phyloP scores from a whole-genome alignment of 2,797 vertebrate genomes.

The Xenops minutus region DNA sequence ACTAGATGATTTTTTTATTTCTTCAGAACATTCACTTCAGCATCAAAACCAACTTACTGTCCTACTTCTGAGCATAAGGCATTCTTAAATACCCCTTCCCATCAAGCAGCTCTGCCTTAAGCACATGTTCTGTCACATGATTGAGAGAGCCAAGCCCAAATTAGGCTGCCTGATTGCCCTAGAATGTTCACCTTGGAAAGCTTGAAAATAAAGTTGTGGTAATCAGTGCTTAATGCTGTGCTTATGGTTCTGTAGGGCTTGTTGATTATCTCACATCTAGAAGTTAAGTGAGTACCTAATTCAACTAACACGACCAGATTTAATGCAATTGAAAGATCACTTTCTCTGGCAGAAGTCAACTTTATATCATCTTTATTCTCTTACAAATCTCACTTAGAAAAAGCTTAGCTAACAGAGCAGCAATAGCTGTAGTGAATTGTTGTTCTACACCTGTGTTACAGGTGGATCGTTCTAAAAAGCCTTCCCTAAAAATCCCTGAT shows the following conservation, averaged over 20 bases:
- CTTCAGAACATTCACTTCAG: neutral
- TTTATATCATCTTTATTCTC: neutral
- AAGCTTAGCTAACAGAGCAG: neutral
- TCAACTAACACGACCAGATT: neutral
- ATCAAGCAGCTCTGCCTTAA: neutral
- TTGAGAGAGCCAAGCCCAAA: neutral
- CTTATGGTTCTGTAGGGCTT: neutral
- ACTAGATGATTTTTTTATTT: neutral
- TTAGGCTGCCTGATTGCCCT: neutral
- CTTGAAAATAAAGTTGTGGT: neutral
- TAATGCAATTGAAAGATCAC: neutral
- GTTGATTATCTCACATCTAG: neutral
- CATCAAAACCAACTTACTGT: neutral
- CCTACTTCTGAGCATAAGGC: neutral
- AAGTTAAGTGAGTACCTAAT: neutral
- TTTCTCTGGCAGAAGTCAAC: neutral
- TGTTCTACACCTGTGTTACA: conserved; percentile 58
- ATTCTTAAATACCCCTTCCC: neutral
- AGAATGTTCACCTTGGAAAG: neutral
- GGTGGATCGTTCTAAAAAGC: conserved; percentile 95
- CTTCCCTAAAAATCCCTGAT: conserved; percentile 74
- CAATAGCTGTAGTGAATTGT: neutral
- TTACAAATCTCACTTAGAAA: neutral
- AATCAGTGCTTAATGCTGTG: neutral
- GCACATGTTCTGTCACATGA: neutral